Evolutionary conservation across 2,797 vertebrate genomes (phyloP), one percentile per base, ranked within the genome.

Genomic region (Dermochelys coriacea): DNA sequence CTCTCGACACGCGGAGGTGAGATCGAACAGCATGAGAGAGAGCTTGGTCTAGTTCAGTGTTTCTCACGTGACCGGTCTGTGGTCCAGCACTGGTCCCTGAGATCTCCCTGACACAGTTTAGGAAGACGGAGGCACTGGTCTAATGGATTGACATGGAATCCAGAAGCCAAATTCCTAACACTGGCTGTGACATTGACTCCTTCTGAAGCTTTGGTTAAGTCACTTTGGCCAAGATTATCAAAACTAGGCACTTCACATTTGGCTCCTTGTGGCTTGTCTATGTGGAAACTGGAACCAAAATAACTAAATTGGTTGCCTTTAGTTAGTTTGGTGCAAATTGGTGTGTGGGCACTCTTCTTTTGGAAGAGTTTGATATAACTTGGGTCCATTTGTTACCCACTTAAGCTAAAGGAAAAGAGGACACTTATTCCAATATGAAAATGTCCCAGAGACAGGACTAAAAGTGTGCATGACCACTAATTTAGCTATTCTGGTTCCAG

Each of bases 301-400:
- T 10, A 55, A 89, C 75, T 94, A 34, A 10, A 9, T 5, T 21
- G 18, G 18, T 21, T 78, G 25, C 41, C 41, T 27, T 45, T 27
- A 75, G 10, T 37, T 37, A 41, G 71, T 95, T 94, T 95, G 87
- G 80, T 93, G 64, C 47, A 82, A 96, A 84, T 86, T 77, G 91
- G 89, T 90, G 83, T 8, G 85, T 79, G 90, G 94, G 93, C 89
- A 86, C 57, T 91, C 74, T 75, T 47, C 19, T 77, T 78, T 87
- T 89, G 77, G 61, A 92, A 80, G 93, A n/a, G n/a, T n/a, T n/a
- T n/a, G n/a, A n/a, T n/a, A n/a, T n/a, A n/a, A n/a, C n/a, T 9
- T 68, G n/a, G 7, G n/a, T 68, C 64, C 34, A 68, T 68, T 68
- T 37, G 68, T 21, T 68, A 68, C n/a, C 64, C 68, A 9, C 18